phyloP scores from a whole-genome alignment of 2,113 vertebrate species.

The Fukomys damarensis region DNA sequence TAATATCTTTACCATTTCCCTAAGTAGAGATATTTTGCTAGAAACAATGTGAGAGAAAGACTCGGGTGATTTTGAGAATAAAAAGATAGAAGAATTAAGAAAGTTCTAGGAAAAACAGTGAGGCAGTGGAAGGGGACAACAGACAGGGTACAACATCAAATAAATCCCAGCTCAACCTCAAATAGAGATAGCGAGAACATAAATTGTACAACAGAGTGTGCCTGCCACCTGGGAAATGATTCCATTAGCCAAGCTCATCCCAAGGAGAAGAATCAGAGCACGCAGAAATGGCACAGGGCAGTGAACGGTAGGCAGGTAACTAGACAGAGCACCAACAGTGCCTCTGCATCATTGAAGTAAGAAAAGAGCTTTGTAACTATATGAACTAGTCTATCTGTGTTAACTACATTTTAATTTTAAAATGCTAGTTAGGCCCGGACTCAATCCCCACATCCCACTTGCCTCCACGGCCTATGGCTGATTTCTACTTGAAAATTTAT shows the following conservation, averaged over 20 bases:
- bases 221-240: background rate
- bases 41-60: background rate
- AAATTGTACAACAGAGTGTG: background rate
- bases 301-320: no score
- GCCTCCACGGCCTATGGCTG: background rate
- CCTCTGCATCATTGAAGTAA: background rate
- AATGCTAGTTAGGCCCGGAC: background rate
- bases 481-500: background rate
- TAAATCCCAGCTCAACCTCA: background rate
- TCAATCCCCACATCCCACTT: background rate
- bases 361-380: background rate
- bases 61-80: background rate
- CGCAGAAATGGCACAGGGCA: accelerated
- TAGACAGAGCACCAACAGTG: background rate
- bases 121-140: background rate
- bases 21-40: background rate
- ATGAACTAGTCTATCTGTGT: background rate
- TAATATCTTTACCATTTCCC: background rate
- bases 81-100: background rate
- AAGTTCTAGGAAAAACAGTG: background rate
- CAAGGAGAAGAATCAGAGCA: background rate
- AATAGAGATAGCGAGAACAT: background rate
- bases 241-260: background rate
- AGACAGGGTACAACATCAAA: background rate
- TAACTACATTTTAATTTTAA: background rate